phyloP scores from a whole-genome alignment of 1,140 invertebrate genomes.

The Drosophila busckii region DNA sequence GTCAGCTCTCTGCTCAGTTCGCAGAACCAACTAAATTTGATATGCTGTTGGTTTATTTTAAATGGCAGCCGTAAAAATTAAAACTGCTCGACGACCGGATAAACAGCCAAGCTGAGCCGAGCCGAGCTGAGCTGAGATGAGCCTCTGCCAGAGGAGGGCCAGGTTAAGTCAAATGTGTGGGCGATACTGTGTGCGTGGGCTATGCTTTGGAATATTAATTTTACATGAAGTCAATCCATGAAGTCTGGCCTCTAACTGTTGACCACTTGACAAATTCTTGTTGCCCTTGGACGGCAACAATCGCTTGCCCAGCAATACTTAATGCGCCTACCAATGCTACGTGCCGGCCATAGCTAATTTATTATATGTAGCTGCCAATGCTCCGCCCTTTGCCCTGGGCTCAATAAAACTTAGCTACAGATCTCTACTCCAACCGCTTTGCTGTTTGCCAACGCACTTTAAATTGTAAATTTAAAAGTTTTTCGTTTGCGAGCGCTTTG shows the following conservation, averaged over 20 bases:
- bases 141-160: constrained; percentile 30
- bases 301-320: constrained; percentile 48
- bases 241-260: constrained; percentile 20
- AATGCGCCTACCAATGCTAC: constrained; percentile 62
- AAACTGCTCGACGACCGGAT: constrained; percentile 49
- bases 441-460: constrained; percentile 25
- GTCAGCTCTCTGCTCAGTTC: neutral
- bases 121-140: constrained; percentile 43
- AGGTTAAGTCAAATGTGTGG: constrained; percentile 48
- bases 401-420: neutral
- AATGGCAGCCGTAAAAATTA: constrained; percentile 68
- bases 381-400: neutral
- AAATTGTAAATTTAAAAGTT: constrained; percentile 42
- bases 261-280: constrained; percentile 62
- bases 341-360: constrained; percentile 69
- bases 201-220: constrained; percentile 57
- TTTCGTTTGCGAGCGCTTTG: constrained; percentile 39
- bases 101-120: constrained; percentile 62
- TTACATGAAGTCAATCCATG: constrained; percentile 29
- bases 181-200: constrained; percentile 5
- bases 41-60: constrained; percentile 10
- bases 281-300: constrained; percentile 17
- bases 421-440: neutral
- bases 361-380: constrained; percentile 36
- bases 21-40: constrained; percentile 5